Conservation (phyloP, 2,113 vertebrate species). For the Malurus cyaneus region DNA sequence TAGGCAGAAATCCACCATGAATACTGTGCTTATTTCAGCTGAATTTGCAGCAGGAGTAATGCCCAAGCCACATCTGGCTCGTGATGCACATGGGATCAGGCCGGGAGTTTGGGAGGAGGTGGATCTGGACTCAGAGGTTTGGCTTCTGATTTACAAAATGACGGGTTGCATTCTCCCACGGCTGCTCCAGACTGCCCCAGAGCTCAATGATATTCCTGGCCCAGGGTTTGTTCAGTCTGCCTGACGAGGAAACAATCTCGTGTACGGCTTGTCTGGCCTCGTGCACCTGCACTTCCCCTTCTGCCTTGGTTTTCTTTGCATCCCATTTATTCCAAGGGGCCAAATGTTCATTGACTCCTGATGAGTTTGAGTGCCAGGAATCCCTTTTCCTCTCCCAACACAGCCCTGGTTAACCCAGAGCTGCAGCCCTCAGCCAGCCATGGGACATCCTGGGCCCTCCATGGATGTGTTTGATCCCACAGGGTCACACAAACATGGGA, state of each 20-base stretch:
- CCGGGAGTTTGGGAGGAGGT: not conserved
- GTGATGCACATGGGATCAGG: not conserved
- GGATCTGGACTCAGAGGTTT: conserved; percentile 32
- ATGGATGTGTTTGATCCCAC: accelerated
- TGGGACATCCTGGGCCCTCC: not conserved
- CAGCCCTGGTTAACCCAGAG: accelerated
- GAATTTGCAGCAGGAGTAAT: conserved; percentile 1
- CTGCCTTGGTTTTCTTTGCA: not conserved
- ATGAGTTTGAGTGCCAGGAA: not conserved
- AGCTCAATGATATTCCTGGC: not conserved
- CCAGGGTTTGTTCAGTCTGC: not conserved
- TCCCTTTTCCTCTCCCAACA: not conserved
- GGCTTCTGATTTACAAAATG: conserved; percentile 44
- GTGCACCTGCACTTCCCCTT: not conserved
- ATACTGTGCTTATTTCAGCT: conserved; percentile 17
- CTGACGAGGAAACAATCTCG: not conserved
- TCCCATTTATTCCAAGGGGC: not conserved
- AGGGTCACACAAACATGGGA: not conserved
- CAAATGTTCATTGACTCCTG: not conserved
- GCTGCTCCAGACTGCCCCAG: conserved; percentile 39
- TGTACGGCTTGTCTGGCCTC: not conserved
- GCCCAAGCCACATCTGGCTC: conserved; percentile 25
- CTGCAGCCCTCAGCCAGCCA: not conserved
- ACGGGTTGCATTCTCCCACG: conserved; percentile 24
- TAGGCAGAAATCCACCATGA: not conserved